Evolutionary conservation across 2,888 invertebrate genomes (phyloP), one percentile per base, ranked within the genome.

Genomic region (Podabrus alpinus): DNA sequence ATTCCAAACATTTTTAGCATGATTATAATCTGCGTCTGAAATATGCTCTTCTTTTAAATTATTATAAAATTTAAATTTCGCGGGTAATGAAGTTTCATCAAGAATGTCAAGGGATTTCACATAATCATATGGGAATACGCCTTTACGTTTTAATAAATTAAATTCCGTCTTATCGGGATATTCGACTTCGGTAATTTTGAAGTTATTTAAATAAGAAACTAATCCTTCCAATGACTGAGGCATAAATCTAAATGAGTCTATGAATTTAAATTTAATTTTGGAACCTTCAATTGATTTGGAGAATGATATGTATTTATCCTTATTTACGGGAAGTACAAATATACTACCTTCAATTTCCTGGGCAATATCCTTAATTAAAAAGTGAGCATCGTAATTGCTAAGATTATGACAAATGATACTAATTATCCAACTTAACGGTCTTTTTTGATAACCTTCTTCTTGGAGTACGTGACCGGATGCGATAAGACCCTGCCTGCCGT

Each of bases 51-150:
- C 71, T 2, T 13, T 78, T 3, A 82, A 21, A 4, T 13, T 62
- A 25, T 73, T 79, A 59, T 73, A 80, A 75, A 80, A 81, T 9
- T 45, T 16, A 17, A 75, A 74, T 64, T 64, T 73, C 10, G 70
- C 15, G 13, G 79, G 81, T 69, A 81, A 60, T 19, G 19, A 9
- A 3, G 59, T 13, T 1, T 77, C 77, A 7, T 77, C 59, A 1
- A 81, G 19, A 67, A 77, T 80, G 0, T 62, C 68, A 59, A 1
- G 60, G 3, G n/a, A 19, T 9, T 77, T 71, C 2, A 82, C 68
- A 59, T 81, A 82, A 1, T 81, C 81, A 71, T 84, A 83, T 0
- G 83, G 83, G 71, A 84, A 84, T 11, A 83, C 75, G 3, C 82
- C 81, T 74, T 83, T 83, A n/a, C 79, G 19, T 9, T 64, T 66